Conservation (phyloP, 2,888 invertebrate genomes). For the Eupithecia exiguata region DNA sequence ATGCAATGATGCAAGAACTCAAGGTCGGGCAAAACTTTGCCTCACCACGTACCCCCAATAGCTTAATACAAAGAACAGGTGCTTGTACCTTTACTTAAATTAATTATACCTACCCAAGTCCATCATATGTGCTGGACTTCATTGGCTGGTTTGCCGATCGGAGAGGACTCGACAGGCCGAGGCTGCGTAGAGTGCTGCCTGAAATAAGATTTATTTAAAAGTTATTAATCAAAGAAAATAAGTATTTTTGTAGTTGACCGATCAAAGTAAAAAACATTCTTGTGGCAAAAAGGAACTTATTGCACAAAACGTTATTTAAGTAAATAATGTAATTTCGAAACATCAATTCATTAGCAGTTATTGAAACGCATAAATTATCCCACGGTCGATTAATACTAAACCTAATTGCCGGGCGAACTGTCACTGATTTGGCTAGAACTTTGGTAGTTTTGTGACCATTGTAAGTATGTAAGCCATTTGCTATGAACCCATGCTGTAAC, state of each 20-base stretch:
- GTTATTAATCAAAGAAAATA: background rate
- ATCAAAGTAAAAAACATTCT: background rate
- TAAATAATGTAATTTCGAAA: too few relatives aligned
- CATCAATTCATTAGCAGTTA: background rate
- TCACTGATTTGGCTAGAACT: too few relatives aligned
- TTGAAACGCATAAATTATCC: background rate
- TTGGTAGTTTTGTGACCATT: too few relatives aligned
- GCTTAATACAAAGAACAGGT: too few relatives aligned
- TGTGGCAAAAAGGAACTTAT: background rate
- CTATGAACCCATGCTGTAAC: too few relatives aligned
- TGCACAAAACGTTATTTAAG: too few relatives aligned
- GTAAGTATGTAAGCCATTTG: too few relatives aligned
- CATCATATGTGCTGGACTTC: background rate
- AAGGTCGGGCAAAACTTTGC: too few relatives aligned
- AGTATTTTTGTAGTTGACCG: background rate
- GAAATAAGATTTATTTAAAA: background rate
- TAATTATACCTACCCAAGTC: background rate
- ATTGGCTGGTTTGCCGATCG: background rate
- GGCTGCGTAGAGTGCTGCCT: background rate
- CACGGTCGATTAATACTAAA: background rate
- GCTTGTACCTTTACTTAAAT: background rate
- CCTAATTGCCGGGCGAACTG: background rate
- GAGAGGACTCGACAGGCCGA: background rate
- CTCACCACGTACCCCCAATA: background rate
- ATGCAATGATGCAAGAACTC: too few relatives aligned